Evolutionary conservation across 92 coral and sea anemone species (phyloP).

Genomic region (Porites evermanni): DNA sequence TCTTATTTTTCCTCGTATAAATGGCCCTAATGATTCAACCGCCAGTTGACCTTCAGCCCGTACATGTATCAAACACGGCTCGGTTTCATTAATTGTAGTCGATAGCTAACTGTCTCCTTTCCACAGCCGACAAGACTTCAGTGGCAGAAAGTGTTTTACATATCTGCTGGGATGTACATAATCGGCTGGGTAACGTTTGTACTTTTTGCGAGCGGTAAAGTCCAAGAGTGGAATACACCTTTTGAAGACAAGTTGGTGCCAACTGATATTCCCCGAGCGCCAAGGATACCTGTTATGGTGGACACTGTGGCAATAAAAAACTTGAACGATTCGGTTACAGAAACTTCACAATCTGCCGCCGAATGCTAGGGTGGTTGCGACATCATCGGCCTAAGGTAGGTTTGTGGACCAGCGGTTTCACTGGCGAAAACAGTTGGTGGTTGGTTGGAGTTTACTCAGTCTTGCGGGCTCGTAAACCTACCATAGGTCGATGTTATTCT

Average conservation of each 20-base stretch:
- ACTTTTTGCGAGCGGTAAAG: constrained; percentile 73
- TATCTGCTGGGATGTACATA: constrained; percentile 76
- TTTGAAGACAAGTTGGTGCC: constrained; percentile 45
- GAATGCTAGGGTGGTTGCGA: neutral
- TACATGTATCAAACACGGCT: too few relatives aligned
- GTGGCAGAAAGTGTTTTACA: constrained; percentile 96
- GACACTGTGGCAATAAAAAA: neutral
- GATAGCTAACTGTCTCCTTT: neutral
- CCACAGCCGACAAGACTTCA: constrained; percentile 88
- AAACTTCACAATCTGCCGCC: neutral
- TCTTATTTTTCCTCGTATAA: too few relatives aligned
- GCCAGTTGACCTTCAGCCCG: too few relatives aligned
- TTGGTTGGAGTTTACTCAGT: too few relatives aligned
- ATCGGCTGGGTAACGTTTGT: constrained; percentile 72
- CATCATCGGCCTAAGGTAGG: too few relatives aligned
- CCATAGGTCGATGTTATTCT: too few relatives aligned
- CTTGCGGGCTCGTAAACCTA: too few relatives aligned
- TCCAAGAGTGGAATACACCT: constrained; percentile 94
- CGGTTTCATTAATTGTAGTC: too few relatives aligned
- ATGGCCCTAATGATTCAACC: too few relatives aligned
- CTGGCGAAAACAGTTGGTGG: too few relatives aligned
- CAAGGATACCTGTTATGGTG: constrained; percentile 36
- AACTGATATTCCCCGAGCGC: constrained; percentile 42
- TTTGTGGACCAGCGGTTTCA: too few relatives aligned
- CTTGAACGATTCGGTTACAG: neutral